A percentile compares a stretch with the other conserved stretches of the same genome.
Conservation (phyloP, 2,888 invertebrate species). For the Napeogenes inachia region DNA sequence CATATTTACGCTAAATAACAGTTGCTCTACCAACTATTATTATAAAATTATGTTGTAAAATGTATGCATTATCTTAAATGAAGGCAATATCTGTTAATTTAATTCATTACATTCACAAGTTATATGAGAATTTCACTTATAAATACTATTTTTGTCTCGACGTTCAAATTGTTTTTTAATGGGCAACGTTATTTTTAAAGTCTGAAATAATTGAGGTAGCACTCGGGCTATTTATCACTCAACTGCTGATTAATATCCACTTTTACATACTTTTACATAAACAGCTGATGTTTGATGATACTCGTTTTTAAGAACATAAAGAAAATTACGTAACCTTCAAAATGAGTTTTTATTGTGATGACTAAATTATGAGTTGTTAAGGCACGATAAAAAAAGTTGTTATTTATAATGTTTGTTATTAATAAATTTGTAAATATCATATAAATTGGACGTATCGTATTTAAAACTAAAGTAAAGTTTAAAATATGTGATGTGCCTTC, state of each 20-base stretch:
- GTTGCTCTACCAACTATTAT: conserved; percentile 1
- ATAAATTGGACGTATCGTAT: too few relatives aligned
- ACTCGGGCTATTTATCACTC: conserved; percentile 22
- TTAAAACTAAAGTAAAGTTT: too few relatives aligned
- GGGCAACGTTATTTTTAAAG: conserved; percentile 25
- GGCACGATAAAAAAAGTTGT: too few relatives aligned
- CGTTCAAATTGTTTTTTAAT: conserved; percentile 29
- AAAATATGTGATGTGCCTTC: neutral
- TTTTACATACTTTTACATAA: conserved; percentile 19
- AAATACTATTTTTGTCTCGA: conserved; percentile 15
- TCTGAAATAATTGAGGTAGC: conserved; percentile 24
- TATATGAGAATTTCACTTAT: too few relatives aligned
- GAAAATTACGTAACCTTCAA: neutral
- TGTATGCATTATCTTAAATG: neutral
- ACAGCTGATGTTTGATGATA: conserved; percentile 15
- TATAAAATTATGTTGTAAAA: conserved; percentile 3
- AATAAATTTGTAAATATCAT: too few relatives aligned
- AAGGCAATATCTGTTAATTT: neutral
- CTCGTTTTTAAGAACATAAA: conserved; percentile 6
- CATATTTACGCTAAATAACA: neutral
- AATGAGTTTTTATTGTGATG: neutral
- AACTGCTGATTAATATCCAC: conserved; percentile 20
- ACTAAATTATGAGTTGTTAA: neutral
- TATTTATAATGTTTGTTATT: too few relatives aligned
- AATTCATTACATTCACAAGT: neutral